Percentiles rank a stretch among this genome's conserved stretches.
Conservation (phyloP, 2,888 invertebrate genomes). For the Diploptera punctata region DNA sequence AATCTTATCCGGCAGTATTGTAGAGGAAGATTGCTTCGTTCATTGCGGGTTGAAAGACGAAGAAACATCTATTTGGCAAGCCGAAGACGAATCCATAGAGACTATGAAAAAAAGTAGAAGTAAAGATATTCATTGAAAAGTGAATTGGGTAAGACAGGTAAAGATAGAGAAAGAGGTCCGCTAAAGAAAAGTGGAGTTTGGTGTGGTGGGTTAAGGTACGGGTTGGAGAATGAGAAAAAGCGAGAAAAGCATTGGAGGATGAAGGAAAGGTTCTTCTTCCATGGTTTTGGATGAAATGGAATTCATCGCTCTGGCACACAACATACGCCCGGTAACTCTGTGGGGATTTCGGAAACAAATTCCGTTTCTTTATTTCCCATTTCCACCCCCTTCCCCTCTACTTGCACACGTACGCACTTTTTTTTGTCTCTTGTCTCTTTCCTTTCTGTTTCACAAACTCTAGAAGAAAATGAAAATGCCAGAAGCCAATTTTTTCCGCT, state of each 20-base stretch:
- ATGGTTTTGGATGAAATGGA: slow-evolving; percentile 22
- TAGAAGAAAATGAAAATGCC: slow-evolving; percentile 14
- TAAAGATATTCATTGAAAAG: slow-evolving; percentile 40
- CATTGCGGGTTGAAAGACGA: slow-evolving; percentile 31
- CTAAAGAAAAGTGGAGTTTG: slow-evolving; percentile 2
- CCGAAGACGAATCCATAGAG: slow-evolving; percentile 8
- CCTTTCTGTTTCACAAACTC: slow-evolving; percentile 4
- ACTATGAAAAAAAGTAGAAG: slow-evolving; percentile 15
- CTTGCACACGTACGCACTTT: background rate
- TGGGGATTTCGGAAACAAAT: slow-evolving; percentile 32
- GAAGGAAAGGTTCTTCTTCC: background rate
- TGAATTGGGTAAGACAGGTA: slow-evolving; percentile 39
- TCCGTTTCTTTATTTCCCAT: slow-evolving; percentile 17
- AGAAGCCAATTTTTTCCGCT: slow-evolving; percentile 8
- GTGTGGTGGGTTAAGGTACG: background rate
- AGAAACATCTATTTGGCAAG: background rate
- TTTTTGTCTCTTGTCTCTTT: background rate
- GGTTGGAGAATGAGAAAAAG: slow-evolving; percentile 11
- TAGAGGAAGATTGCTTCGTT: slow-evolving; percentile 32
- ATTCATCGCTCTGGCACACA: slow-evolving; percentile 11
- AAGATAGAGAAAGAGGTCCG: background rate
- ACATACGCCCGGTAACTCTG: slow-evolving; percentile 16
- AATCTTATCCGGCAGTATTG: background rate
- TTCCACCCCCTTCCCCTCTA: background rate
- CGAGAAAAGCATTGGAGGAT: slow-evolving; percentile 2